Evolutionary conservation across 2,888 invertebrate species (phyloP), one percentile per base, ranked within the genome.

Genomic region (Prosopocoilus inquinatus): DNA sequence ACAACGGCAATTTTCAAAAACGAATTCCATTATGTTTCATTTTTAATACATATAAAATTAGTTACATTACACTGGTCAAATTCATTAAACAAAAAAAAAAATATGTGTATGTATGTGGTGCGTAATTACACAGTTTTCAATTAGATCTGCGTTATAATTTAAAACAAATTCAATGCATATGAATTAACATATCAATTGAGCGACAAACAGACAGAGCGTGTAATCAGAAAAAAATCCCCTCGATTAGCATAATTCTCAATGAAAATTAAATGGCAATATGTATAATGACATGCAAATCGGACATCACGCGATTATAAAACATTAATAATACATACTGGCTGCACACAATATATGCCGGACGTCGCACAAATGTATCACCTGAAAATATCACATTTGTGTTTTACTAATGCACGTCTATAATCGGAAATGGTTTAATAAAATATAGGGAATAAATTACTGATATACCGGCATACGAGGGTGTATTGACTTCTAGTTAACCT

Each of bases 1-100:
- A 41, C 41, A 41, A 13, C 41, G 41, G 41, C 41, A n/a, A 41
- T 41, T 41, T 41, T 41, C 41, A 41, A 41, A 41, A 41, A 16
- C 41, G 41, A 7, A 15, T 15, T 15, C 16, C 9, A 41, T 41
- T 41, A 41, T 9, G 12, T 41, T 41, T 41, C 13, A 15, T 41
- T 41, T 41, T 41, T 41, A 41, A 41, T 41, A 41, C 9, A 41
- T 41, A 41, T 12, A 9, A 15, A 9, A 41, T 28, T 28, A 28
- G 7, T 28, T 28, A 28, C 20, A 4, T 28, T 28, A 28, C 7
- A 28, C 1, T 28, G 20, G 20, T 28, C 20, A 28, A 3, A 3
- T 28, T 28, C 20, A 28, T 28, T 28, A 28, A 28, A 5, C 20
- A 28, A 5, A 28, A 28, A 28, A 28, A 20, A 28, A 5, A n/a